These are phyloP conservation scores for Doryteuthis pealeii DNA, from an alignment of 1,140 invertebrate species.

Conservation along the genomic window DNA sequence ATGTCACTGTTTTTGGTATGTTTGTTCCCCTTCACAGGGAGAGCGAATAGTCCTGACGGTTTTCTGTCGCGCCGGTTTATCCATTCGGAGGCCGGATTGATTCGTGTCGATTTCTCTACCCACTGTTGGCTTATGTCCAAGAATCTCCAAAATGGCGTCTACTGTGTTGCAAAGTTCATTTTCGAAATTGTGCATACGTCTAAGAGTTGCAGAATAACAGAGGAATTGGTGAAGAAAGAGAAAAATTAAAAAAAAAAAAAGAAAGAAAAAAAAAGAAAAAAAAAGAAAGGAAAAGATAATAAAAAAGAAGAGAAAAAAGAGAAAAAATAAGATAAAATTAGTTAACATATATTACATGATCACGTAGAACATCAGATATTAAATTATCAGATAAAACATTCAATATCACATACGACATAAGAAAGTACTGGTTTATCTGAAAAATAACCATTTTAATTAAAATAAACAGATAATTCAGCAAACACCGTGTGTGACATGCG, in stretches of 20 bases:
- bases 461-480: too few relatives aligned
- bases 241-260: not conserved
- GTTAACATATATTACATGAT: too few relatives aligned
- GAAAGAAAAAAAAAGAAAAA: not conserved
- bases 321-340: too few relatives aligned
- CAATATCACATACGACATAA: too few relatives aligned
- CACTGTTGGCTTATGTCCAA: constrained; percentile 51
- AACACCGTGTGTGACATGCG: too few relatives aligned
- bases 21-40: constrained; percentile 28
- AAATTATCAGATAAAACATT: too few relatives aligned
- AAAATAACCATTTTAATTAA: too few relatives aligned
- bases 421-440: too few relatives aligned
- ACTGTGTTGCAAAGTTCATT: constrained; percentile 53
- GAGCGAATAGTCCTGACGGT: constrained; percentile 31
- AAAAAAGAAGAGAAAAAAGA: too few relatives aligned
- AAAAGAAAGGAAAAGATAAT: not conserved
- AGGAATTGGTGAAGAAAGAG: not conserved
- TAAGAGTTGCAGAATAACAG: constrained; percentile 19
- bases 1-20: constrained; percentile 29
- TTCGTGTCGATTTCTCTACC: constrained; percentile 1
- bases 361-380: too few relatives aligned
- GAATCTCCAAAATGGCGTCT: constrained; percentile 52
- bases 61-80: constrained; percentile 29
- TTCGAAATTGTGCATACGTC: constrained; percentile 57
- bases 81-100: not conserved